These are phyloP conservation scores for Hippoglossus stenolepis DNA, from an alignment of 2,113 vertebrate species.

Conservation along the genomic window DNA sequence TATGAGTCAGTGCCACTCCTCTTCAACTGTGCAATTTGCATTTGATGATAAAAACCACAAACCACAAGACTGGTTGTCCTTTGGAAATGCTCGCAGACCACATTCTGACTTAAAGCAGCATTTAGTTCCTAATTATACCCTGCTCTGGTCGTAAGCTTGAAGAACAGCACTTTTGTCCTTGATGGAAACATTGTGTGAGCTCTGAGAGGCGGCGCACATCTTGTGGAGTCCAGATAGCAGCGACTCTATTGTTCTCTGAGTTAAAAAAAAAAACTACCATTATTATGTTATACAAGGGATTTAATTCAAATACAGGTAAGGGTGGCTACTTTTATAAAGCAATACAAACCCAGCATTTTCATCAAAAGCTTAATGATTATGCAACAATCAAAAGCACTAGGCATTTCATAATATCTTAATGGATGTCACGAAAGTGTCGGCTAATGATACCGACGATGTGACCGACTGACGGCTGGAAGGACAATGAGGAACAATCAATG, in stretches of 20 bases:
- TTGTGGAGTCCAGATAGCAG: conserved; percentile 32
- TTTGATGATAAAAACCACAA: conserved; percentile 87
- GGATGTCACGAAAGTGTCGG: conserved; percentile 30
- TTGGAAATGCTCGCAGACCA: conserved; percentile 83
- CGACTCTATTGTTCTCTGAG: conserved; percentile 55
- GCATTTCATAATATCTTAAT: conserved; percentile 63
- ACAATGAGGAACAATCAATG: conserved; percentile 24
- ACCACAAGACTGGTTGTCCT: conserved; percentile 86
- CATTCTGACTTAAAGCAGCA: conserved; percentile 84
- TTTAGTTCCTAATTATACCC: conserved; percentile 87
- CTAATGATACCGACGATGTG: background rate
- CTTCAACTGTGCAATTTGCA: conserved; percentile 85
- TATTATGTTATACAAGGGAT: conserved; percentile 65
- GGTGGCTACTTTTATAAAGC: conserved; percentile 11
- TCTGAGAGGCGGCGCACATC: conserved; percentile 54
- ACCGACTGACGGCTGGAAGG: background rate
- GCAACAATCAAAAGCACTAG: conserved; percentile 49
- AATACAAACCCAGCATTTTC: conserved; percentile 52
- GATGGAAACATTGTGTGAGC: conserved; percentile 84
- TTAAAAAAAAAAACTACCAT: conserved; percentile 43
- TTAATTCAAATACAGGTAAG: conserved; percentile 41
- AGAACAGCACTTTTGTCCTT: conserved; percentile 78
- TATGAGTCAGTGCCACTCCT: conserved; percentile 84
- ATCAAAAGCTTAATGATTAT: conserved; percentile 68
- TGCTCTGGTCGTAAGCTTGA: conserved; percentile 72